Base-by-base conservation (phyloP, 2,888 invertebrate genomes). In the Rhagium mordax region DNA sequence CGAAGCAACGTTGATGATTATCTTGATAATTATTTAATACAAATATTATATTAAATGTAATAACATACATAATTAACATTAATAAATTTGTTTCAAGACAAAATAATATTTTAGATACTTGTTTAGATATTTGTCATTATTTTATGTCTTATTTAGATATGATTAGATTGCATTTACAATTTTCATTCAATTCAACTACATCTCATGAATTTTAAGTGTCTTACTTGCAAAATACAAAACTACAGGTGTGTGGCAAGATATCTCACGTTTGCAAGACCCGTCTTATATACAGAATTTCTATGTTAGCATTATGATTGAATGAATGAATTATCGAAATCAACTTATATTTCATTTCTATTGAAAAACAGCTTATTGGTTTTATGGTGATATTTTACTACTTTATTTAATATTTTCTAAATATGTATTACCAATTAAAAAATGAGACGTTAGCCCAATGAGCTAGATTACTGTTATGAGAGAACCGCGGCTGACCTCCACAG, bases 161-260 rank as follows among this genome's bases (percentile, higher is more conserved):
- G 20, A 51, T 69, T 49, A 60, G 53, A 61, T 60, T 69, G 49
- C 69, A 69, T n/a, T 61, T 60, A 51, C 29, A n/a, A 51, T 59
- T 59, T 51, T 41, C 55, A 27, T 1, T 24, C 24, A 41, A 53
- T 20, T 24, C 7, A 6, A 16, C 15, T 16, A 47, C 66, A 47
- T 16, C 53, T 16, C 24, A 8, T 67, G 66, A 67, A 67, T 67
- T 20, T 57, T n/a, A 67, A 67, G 24, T 55, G 41, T 13, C 15
- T 13, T 33, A 20, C 29, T 59, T 59, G 18, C 41, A 41, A 41
- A 41, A 41, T 27, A 41, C 53, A 53, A 64, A 48, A 49, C 18
- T 15, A 67, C 66, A 57, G 66, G 66, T 67, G 66, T 67, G 66
- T 67, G 65, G n/a, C 53, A 33, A 51, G 49, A 64, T 49, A 16